A percentile compares a stretch with the other conserved stretches of the same genome.
These are phyloP conservation scores for Steromphala cineraria DNA, from an alignment of 2,888 invertebrate species.

Conservation along the genomic window DNA sequence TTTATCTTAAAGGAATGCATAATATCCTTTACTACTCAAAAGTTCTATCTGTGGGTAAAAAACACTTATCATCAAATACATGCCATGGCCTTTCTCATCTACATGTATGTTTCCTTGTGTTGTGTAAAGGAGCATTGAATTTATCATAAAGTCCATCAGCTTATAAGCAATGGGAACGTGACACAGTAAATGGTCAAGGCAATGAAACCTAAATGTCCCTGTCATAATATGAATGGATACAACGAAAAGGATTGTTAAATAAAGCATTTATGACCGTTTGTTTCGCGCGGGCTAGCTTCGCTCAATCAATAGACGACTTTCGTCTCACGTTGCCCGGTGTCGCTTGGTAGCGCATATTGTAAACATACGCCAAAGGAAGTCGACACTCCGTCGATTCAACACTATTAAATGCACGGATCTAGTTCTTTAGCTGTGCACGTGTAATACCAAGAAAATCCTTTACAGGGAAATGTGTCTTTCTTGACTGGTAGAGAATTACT, in stretches of 20 bases:
- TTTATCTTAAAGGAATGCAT: too few species aligned
- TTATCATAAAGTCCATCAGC: too few species aligned
- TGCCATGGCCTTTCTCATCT: too few species aligned
- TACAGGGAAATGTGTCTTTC: neutral
- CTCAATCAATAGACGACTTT: conserved; percentile 12
- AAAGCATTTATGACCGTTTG: neutral
- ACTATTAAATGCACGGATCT: neutral
- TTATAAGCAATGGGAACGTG: too few species aligned
- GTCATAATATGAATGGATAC: neutral
- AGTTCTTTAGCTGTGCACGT: neutral
- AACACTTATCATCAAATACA: too few species aligned
- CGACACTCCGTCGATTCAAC: neutral
- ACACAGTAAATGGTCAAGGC: too few species aligned
- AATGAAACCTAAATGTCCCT: too few species aligned
- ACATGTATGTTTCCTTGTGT: too few species aligned
- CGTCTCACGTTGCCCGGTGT: conserved; percentile 58
- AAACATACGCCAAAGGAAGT: conserved; percentile 43
- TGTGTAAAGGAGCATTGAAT: too few species aligned
- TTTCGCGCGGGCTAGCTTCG: neutral
- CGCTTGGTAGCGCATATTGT: conserved; percentile 56
- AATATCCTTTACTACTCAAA: too few species aligned
- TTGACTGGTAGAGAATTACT: neutral
- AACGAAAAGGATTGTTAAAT: neutral
- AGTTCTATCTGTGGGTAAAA: too few species aligned
- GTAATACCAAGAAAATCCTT: neutral